phyloP scores from a whole-genome alignment of 1,140 invertebrate species.

The Musca domestica region DNA sequence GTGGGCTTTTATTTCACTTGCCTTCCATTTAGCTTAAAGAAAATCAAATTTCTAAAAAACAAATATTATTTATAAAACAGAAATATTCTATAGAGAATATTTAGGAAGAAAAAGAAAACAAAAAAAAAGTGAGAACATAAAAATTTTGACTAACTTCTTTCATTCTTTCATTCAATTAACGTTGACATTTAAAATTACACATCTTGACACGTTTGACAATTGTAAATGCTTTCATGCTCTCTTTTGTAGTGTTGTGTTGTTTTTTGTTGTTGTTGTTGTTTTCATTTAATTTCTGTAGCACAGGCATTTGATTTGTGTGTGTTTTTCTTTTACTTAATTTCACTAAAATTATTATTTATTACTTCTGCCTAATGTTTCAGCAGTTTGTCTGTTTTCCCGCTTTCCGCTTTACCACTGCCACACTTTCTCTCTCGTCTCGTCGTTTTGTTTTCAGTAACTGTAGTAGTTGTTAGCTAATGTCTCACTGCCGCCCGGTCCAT shows the following conservation, averaged over 20 bases:
- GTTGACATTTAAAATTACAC: too few relatives aligned
- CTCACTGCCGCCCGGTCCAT: constrained; percentile 12
- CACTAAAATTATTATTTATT: constrained; percentile 12
- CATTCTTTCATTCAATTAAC: neutral
- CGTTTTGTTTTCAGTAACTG: neutral
- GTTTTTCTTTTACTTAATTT: constrained; percentile 20
- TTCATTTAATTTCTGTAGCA: neutral
- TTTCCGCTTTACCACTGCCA: neutral
- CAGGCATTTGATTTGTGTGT: neutral
- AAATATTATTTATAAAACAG: too few relatives aligned
- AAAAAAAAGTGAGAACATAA: too few relatives aligned
- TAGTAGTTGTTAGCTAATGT: constrained; percentile 22
- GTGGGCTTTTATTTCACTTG: too few relatives aligned
- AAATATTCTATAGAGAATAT: too few relatives aligned
- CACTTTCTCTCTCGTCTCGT: neutral
- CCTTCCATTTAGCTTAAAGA: too few relatives aligned
- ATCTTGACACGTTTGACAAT: too few relatives aligned
- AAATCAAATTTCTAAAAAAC: too few relatives aligned
- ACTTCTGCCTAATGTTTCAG: constrained; percentile 5
- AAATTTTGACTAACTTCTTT: constrained; percentile 19
- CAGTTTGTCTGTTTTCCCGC: neutral
- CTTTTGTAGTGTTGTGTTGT: neutral
- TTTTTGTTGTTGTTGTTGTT: constrained; percentile 4
- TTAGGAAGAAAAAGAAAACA: too few relatives aligned
- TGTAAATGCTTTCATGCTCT: too few relatives aligned